A percentile compares a stretch with the other conserved stretches of the same genome.
Evolutionary conservation across 2,888 invertebrate genomes (phyloP).

Genomic region (Stramonita haemastoma): DNA sequence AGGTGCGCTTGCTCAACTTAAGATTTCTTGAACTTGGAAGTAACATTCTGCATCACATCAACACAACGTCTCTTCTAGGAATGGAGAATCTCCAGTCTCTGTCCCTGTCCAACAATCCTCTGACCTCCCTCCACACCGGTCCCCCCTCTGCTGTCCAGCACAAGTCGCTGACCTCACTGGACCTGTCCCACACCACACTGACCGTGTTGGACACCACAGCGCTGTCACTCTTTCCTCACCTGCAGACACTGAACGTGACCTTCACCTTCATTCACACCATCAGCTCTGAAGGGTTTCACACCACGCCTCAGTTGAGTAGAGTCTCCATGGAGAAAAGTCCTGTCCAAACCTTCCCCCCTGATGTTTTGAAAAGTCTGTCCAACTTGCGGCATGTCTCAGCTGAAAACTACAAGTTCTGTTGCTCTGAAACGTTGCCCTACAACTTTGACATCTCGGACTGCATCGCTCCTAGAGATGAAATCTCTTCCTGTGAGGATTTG

Average conservation of each 20-base stretch:
- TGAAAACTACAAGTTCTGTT: background rate
- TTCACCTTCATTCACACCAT: background rate
- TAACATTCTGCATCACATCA: background rate
- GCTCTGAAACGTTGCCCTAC: background rate
- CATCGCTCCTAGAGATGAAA: background rate
- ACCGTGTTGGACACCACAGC: background rate
- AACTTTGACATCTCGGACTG: background rate
- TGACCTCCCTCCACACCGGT: background rate
- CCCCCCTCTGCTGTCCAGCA: background rate
- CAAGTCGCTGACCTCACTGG: background rate
- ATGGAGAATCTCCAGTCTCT: background rate
- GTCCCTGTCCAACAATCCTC: background rate
- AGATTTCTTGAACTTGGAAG: background rate
- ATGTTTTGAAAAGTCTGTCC: background rate
- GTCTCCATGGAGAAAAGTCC: background rate
- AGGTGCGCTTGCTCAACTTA: background rate
- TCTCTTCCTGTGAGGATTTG: slow-evolving; percentile 1
- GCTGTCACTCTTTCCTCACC: background rate
- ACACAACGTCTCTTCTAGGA: background rate
- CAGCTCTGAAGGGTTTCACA: background rate
- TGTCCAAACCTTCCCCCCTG: background rate
- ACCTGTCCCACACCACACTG: background rate
- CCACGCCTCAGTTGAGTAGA: background rate
- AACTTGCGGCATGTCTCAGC: background rate
- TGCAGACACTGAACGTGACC: background rate